Conservation (phyloP, 2,797 vertebrate species). For the Hapalemur alaotrensis region DNA sequence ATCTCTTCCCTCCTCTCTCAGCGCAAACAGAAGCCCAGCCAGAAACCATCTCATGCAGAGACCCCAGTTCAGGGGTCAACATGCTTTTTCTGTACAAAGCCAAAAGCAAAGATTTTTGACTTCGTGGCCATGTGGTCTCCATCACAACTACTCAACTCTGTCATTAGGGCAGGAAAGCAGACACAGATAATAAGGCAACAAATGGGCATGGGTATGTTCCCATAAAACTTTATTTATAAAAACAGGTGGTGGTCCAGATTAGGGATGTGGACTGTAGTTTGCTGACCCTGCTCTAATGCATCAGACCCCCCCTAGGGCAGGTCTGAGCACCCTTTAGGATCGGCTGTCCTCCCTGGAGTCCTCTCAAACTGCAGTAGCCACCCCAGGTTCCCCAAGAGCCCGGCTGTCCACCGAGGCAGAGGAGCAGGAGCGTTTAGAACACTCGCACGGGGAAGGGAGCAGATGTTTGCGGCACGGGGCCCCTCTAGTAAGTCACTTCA, state of each 20-base stretch:
- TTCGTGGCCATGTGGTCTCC: fast-evolving
- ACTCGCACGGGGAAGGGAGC: fast-evolving
- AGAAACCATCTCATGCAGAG: neutral
- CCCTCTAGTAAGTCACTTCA: neutral
- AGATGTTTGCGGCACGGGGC: neutral
- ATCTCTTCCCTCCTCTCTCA: neutral
- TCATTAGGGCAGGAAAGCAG: neutral
- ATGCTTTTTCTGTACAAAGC: neutral
- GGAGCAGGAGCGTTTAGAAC: neutral
- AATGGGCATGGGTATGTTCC: neutral
- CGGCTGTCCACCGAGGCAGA: neutral
- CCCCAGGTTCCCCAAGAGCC: neutral
- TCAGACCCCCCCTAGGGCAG: neutral
- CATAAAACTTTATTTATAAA: conserved; percentile 38
- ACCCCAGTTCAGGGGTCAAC: neutral
- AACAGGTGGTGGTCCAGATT: fast-evolving
- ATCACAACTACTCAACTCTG: neutral
- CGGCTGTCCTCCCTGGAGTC: neutral
- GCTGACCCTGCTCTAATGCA: neutral
- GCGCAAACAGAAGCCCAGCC: neutral
- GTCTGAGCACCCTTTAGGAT: neutral
- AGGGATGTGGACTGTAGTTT: fast-evolving
- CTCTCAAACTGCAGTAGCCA: neutral
- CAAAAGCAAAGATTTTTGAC: neutral
- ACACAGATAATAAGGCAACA: too few relatives aligned